Evolutionary conservation across 2,797 vertebrate species (phyloP).

Genomic region (Corythornis leucogaster): DNA sequence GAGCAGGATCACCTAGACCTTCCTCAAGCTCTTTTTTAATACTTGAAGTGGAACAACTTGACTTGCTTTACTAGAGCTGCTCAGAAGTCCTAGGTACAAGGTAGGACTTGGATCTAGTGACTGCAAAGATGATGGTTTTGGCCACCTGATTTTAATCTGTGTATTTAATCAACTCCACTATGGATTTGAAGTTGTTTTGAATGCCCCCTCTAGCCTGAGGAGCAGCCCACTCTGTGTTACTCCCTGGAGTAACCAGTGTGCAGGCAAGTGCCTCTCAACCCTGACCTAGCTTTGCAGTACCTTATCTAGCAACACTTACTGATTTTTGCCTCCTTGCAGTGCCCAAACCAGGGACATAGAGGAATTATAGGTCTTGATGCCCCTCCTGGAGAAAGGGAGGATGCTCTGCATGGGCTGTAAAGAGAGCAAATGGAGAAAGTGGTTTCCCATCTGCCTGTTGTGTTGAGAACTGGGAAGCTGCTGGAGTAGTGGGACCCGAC

Average conservation of each 20-base stretch:
- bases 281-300: background rate
- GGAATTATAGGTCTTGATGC: background rate
- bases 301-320: background rate
- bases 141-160: background rate
- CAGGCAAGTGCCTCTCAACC: background rate
- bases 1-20: background rate
- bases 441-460: background rate
- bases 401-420: background rate
- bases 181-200: background rate
- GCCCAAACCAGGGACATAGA: background rate
- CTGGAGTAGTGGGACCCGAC: background rate
- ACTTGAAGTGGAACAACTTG: background rate
- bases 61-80: background rate
- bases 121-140: background rate
- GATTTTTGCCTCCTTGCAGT: background rate
- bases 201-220: background rate
- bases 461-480: background rate
- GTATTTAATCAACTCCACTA: background rate
- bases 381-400: background rate
- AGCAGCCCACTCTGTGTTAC: background rate
- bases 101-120: background rate
- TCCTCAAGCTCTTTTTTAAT: background rate
- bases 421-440: background rate
- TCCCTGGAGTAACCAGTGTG: background rate
- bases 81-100: background rate